A percentile compares a stretch with the other conserved stretches of the same genome.
These are phyloP conservation scores for Anastrepha obliqua DNA, from an alignment of 1,140 invertebrate genomes.

Conservation along the genomic window DNA sequence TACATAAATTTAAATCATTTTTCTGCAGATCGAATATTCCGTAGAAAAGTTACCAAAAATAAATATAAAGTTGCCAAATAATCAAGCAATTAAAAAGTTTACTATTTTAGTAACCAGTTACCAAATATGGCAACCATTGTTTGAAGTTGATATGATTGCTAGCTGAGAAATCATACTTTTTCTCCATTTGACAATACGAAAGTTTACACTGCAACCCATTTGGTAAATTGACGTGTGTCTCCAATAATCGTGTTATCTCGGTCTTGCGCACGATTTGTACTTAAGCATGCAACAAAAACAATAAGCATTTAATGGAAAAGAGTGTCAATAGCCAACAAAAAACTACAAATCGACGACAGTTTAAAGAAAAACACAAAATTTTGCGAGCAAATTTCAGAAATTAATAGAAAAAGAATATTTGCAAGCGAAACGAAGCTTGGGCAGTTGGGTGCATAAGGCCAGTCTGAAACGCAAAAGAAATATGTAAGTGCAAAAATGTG, in stretches of 20 bases:
- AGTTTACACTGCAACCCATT: background rate
- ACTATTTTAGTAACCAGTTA: too few relatives aligned
- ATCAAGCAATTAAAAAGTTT: too few relatives aligned
- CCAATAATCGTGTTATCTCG: slow-evolving; percentile 12
- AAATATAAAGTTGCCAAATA: too few relatives aligned
- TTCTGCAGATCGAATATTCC: too few relatives aligned
- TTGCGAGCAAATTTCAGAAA: background rate
- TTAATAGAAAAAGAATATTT: background rate
- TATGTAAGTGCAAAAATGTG: slow-evolving; percentile 10
- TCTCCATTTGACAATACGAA: background rate
- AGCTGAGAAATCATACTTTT: background rate
- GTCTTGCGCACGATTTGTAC: slow-evolving; percentile 37
- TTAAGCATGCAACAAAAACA: slow-evolving; percentile 34
- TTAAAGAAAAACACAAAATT: slow-evolving; percentile 5
- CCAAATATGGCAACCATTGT: too few relatives aligned
- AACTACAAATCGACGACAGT: background rate
- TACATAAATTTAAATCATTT: too few relatives aligned
- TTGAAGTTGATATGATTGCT: too few relatives aligned
- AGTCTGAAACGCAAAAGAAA: background rate
- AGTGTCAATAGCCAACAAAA: slow-evolving; percentile 41
- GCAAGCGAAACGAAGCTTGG: background rate
- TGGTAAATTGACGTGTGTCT: slow-evolving; percentile 10
- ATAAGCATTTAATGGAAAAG: slow-evolving; percentile 17
- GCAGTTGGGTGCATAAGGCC: background rate
- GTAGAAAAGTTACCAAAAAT: too few relatives aligned